phyloP scores from a whole-genome alignment of 2,888 invertebrate genomes.

The Xanthia togata region DNA sequence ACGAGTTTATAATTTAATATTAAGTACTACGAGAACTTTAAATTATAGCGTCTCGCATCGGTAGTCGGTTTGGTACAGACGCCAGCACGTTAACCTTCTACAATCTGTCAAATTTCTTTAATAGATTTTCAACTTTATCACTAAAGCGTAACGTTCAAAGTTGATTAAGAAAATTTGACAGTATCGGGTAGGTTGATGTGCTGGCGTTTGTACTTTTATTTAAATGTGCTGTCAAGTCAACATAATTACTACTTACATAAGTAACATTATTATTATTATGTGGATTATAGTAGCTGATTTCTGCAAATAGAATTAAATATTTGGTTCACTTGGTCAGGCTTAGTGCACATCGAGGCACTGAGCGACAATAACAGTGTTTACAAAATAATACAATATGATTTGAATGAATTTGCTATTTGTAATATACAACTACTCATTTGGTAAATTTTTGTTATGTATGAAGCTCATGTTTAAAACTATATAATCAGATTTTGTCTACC shows the following conservation, averaged over 20 bases:
- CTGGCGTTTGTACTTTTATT: too few relatives aligned
- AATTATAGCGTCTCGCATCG: background rate
- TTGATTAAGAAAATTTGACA: too few relatives aligned
- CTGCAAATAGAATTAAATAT: background rate
- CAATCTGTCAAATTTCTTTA: too few relatives aligned
- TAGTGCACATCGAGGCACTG: too few relatives aligned
- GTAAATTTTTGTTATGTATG: background rate
- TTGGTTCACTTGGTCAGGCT: background rate
- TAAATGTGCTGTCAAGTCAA: background rate
- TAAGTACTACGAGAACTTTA: background rate
- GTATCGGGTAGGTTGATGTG: too few relatives aligned
- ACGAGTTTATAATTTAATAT: background rate
- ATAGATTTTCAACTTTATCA: too few relatives aligned
- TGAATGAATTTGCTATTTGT: background rate
- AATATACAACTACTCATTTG: background rate
- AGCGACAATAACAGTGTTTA: background rate
- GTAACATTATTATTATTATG: background rate
- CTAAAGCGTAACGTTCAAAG: too few relatives aligned
- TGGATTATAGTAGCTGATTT: background rate
- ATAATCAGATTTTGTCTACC: background rate
- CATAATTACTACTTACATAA: background rate
- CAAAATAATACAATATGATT: background rate
- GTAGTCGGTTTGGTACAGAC: background rate
- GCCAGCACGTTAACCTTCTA: too few relatives aligned
- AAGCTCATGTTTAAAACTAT: background rate